A percentile compares a stretch with the other conserved stretches of the same genome.
phyloP scores from a whole-genome alignment of 37 sponge, comb jelly and placozoan genomes.

The Hexactinellida sp. region DNA sequence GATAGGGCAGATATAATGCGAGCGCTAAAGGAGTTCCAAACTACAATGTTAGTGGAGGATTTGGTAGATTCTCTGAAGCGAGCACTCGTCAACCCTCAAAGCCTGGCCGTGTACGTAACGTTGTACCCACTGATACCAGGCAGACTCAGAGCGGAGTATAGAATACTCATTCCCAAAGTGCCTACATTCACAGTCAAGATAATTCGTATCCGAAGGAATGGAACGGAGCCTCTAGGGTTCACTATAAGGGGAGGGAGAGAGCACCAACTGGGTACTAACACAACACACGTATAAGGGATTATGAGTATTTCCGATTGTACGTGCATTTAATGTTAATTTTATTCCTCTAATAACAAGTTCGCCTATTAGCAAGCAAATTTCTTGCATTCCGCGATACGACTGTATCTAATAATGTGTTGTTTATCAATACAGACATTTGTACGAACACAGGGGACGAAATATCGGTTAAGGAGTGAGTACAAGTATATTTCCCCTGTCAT shows the following conservation, averaged over 20 bases:
- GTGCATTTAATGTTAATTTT: no score
- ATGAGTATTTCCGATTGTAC: no score
- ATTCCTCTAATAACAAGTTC: no score
- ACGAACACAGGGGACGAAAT: no score
- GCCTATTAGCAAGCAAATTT: no score
- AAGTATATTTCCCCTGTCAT: no score
- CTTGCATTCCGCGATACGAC: background rate
- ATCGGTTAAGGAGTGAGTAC: no score
- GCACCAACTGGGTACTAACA: background rate
- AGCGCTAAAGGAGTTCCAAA: background rate
- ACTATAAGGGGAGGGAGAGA: conserved; percentile 8
- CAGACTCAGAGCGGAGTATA: conserved; percentile 4
- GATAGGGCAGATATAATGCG: conserved; percentile 12
- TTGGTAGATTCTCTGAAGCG: background rate
- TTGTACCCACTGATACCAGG: background rate
- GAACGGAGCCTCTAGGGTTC: background rate
- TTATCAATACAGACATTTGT: no score
- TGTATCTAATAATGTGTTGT: background rate
- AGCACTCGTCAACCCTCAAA: background rate
- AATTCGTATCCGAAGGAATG: background rate
- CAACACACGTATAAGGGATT: no score
- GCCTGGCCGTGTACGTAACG: background rate
- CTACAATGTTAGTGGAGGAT: background rate
- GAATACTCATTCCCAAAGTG: background rate
- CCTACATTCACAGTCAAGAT: background rate